Conservation (phyloP, 2,113 vertebrate species). For the Orthonyx spaldingii region DNA sequence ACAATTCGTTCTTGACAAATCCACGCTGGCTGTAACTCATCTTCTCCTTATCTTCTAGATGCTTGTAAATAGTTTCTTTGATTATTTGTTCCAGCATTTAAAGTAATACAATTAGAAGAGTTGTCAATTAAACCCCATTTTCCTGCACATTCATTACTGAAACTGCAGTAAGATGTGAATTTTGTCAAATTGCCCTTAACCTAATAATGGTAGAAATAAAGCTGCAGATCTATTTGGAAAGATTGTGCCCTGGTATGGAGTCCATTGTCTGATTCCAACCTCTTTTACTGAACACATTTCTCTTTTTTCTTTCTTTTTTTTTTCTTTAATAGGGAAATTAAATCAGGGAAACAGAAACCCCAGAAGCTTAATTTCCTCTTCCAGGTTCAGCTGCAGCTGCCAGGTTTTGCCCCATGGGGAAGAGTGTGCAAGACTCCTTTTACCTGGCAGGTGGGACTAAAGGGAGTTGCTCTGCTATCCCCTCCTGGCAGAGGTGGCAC, state of each 20-base stretch:
- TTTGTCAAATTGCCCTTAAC: not conserved
- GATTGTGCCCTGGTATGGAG: not conserved
- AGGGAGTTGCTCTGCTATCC: not conserved
- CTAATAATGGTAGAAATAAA: not conserved
- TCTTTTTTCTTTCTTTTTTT: not conserved
- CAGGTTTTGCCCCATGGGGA: not conserved
- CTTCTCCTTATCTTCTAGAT: not conserved
- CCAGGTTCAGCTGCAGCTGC: not conserved
- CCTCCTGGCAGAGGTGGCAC: not conserved
- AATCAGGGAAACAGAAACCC: not conserved
- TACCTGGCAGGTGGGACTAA: not conserved
- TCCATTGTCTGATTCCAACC: not conserved
- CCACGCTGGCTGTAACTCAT: not conserved
- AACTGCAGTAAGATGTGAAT: not conserved
- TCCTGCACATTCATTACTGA: not conserved
- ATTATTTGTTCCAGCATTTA: not conserved
- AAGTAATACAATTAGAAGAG: not conserved
- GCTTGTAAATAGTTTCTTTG: not conserved
- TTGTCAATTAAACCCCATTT: not conserved
- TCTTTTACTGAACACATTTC: not conserved
- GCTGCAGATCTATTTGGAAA: not conserved
- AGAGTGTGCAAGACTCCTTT: not conserved
- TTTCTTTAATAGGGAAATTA: not conserved
- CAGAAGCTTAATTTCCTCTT: not conserved
- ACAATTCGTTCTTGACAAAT: constrained; percentile 27